Evolutionary conservation across 2,113 vertebrate species (phyloP).

Genomic region (Penelope pileata): DNA sequence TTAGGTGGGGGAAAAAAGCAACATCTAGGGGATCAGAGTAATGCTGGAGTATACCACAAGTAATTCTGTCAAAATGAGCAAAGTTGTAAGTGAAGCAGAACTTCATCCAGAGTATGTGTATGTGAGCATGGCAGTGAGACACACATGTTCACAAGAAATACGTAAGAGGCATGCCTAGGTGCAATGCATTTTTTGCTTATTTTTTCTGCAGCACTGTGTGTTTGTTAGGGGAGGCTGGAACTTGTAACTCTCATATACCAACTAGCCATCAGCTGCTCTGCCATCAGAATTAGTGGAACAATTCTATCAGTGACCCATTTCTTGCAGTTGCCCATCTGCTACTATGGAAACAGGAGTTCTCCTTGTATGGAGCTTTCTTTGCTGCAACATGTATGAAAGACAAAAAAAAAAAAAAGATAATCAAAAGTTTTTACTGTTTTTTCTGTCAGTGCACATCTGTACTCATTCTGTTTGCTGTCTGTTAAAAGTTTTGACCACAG

Average conservation of each 20-base stretch:
- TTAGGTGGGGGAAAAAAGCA: neutral
- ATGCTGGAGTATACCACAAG: fast-evolving
- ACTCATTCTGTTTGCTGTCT: neutral
- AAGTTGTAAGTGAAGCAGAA: neutral
- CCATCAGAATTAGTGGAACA: constrained; percentile 45
- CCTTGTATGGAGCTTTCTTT: neutral
- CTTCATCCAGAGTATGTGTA: neutral
- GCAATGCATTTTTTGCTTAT: neutral
- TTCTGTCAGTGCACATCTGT: neutral
- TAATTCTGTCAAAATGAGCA: neutral
- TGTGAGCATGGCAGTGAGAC: neutral
- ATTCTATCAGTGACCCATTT: constrained; percentile 66
- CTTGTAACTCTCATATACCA: neutral
- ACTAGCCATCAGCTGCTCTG: constrained; percentile 45
- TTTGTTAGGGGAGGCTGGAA: neutral
- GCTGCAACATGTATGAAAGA: neutral
- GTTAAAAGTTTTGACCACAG: neutral
- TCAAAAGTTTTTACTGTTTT: neutral
- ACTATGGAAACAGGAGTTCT: constrained; percentile 69
- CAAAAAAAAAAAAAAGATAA: neutral
- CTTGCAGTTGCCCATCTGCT: constrained; percentile 70
- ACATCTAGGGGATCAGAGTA: neutral
- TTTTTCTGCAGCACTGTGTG: neutral
- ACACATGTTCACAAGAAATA: fast-evolving
- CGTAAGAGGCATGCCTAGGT: neutral